Percentiles rank a stretch among this genome's conserved stretches.
phyloP scores from a whole-genome alignment of 1,140 invertebrate genomes.

The Saccostrea echinata region DNA sequence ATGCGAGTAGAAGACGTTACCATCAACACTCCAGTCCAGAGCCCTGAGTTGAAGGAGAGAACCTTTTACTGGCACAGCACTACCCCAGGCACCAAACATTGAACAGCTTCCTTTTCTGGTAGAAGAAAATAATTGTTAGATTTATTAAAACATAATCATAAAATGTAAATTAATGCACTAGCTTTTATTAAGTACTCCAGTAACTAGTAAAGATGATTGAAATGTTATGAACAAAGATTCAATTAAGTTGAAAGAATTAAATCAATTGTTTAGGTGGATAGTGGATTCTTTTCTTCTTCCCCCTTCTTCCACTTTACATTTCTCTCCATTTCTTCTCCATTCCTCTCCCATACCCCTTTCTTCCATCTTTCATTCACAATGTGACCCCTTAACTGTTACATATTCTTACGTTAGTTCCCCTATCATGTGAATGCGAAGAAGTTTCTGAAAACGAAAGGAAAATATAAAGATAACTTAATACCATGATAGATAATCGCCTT shows the following conservation, averaged over 20 bases:
- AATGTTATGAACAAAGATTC: too few species aligned
- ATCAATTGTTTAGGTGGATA: too few species aligned
- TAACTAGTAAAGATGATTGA: too few species aligned
- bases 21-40: slow-evolving; percentile 71
- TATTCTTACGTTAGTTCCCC: slow-evolving; percentile 71
- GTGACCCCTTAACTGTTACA: background rate
- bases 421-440: slow-evolving; percentile 70
- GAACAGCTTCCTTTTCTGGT: slow-evolving; percentile 71
- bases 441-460: slow-evolving; percentile 60
- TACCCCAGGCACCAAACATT: slow-evolving; percentile 73
- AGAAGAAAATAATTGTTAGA: background rate
- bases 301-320: too few species aligned
- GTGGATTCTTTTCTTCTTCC: too few species aligned
- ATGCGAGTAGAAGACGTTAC: background rate
- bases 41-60: slow-evolving; percentile 69
- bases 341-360: too few species aligned
- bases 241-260: too few species aligned
- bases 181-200: too few species aligned
- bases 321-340: too few species aligned
- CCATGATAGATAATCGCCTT: background rate
- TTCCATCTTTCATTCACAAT: too few species aligned
- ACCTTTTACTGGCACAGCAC: slow-evolving; percentile 51
- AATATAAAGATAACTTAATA: background rate
- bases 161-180: too few species aligned
- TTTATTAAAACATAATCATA: too few species aligned